These are phyloP conservation scores for Lasiommata megera DNA, from an alignment of 2,888 invertebrate genomes.

Conservation along the genomic window DNA sequence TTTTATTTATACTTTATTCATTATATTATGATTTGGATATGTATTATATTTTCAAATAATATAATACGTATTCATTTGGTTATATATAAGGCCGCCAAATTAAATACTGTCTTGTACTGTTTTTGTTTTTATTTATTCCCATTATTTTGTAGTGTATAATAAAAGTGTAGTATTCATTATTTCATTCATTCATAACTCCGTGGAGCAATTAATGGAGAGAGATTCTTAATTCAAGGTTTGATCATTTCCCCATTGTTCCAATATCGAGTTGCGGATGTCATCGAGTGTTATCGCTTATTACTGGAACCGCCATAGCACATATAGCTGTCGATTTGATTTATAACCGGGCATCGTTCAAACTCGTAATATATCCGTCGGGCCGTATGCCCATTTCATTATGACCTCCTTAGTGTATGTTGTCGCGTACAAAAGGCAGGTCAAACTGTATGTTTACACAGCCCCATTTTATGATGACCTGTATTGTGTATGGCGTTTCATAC, in stretches of 20 bases:
- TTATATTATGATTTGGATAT: no score
- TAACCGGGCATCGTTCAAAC: constrained; percentile 4
- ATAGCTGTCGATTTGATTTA: constrained; percentile 10
- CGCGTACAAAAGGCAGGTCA: neutral
- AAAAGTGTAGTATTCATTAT: no score
- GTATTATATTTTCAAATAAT: no score
- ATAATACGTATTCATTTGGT: no score
- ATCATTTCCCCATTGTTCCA: neutral
- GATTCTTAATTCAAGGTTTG: neutral
- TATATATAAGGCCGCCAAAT: no score
- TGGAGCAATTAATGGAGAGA: no score
- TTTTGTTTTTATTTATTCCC: no score
- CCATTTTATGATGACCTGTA: neutral
- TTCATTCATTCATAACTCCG: no score
- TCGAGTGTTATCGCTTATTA: constrained; percentile 10
- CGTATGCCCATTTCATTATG: neutral
- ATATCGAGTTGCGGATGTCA: neutral
- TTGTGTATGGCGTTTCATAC: neutral
- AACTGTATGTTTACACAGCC: neutral
- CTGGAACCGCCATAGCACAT: neutral
- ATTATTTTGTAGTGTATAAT: no score
- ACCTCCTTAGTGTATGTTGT: neutral
- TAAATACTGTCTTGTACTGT: no score
- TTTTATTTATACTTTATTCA: no score
- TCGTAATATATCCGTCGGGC: constrained; percentile 10